Conservation (phyloP, 2,113 vertebrate genomes). For the Eolophus roseicapilla region DNA sequence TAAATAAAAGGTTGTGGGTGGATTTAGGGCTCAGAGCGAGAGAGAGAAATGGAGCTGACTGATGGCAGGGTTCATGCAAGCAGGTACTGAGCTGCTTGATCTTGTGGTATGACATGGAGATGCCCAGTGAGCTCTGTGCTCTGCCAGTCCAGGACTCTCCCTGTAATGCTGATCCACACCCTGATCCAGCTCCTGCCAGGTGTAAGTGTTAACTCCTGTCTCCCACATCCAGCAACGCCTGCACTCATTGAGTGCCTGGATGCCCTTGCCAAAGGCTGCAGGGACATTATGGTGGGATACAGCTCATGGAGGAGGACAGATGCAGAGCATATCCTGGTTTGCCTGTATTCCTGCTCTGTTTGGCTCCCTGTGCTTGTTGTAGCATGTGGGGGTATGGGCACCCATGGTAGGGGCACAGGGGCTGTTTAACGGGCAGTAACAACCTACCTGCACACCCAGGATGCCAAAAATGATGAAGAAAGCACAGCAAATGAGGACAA, state of each 20-base stretch:
- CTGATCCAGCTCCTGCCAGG: background rate
- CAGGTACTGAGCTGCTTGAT: background rate
- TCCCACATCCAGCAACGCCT: background rate
- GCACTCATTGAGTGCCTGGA: background rate
- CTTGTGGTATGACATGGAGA: background rate
- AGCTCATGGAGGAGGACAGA: background rate
- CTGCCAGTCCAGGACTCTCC: background rate
- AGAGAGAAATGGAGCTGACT: background rate
- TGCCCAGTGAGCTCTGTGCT: background rate
- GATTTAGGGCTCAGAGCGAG: slow-evolving; percentile 17
- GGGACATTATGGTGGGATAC: background rate
- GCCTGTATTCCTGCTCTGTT: background rate
- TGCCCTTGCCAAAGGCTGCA: background rate
- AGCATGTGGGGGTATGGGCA: background rate
- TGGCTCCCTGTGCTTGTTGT: background rate
- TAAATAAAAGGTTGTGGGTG: slow-evolving; percentile 29
- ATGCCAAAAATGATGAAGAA: slow-evolving; percentile 99
- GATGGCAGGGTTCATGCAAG: background rate
- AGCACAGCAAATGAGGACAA: slow-evolving; percentile 97
- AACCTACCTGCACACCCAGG: slow-evolving; percentile 91
- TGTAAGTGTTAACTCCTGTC: background rate
- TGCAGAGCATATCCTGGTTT: background rate
- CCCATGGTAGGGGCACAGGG: fast-evolving
- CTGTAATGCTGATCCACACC: background rate
- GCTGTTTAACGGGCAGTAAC: background rate